These are phyloP conservation scores for Eilema caniola DNA, from an alignment of 2,888 invertebrate species.

Conservation along the genomic window DNA sequence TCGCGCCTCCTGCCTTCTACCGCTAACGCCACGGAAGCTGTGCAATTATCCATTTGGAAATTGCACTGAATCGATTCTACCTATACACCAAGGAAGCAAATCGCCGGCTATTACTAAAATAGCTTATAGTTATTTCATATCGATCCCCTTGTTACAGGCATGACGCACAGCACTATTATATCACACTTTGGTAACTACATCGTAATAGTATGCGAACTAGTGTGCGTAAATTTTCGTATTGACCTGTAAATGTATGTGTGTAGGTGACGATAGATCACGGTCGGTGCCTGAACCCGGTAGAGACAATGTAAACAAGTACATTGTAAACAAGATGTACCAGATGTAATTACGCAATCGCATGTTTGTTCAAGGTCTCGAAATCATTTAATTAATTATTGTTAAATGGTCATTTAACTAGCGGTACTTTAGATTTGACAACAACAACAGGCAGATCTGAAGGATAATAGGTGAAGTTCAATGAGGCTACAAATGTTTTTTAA, in stretches of 20 bases:
- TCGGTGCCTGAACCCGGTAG: slow-evolving; percentile 76
- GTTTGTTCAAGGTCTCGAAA: slow-evolving; percentile 63
- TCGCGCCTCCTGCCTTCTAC: too few species aligned
- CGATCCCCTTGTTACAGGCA: slow-evolving; percentile 27
- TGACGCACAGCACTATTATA: slow-evolving; percentile 23
- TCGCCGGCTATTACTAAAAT: slow-evolving; percentile 27
- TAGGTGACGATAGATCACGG: slow-evolving; percentile 71
- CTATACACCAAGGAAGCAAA: slow-evolving; percentile 8
- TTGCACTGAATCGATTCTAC: slow-evolving; percentile 14
- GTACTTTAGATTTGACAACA: slow-evolving; percentile 25
- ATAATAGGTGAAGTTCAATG: slow-evolving; percentile 7
- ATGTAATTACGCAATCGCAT: slow-evolving; percentile 62
- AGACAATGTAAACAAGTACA: slow-evolving; percentile 52
- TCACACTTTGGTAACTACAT: slow-evolving; percentile 14
- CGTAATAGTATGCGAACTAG: background rate
- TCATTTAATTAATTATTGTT: slow-evolving; percentile 37
- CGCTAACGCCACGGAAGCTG: too few species aligned
- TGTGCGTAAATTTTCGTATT: slow-evolving; percentile 18
- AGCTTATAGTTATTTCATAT: slow-evolving; percentile 25
- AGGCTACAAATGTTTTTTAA: background rate
- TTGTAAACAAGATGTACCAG: slow-evolving; percentile 72
- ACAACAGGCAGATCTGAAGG: slow-evolving; percentile 17
- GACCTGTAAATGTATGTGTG: slow-evolving; percentile 47
- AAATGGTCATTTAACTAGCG: slow-evolving; percentile 33
- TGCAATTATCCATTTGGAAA: background rate